A percentile compares a stretch with the other conserved stretches of the same genome.
phyloP scores from a whole-genome alignment of 2,113 vertebrate species.

The Irena cyanogastra region DNA sequence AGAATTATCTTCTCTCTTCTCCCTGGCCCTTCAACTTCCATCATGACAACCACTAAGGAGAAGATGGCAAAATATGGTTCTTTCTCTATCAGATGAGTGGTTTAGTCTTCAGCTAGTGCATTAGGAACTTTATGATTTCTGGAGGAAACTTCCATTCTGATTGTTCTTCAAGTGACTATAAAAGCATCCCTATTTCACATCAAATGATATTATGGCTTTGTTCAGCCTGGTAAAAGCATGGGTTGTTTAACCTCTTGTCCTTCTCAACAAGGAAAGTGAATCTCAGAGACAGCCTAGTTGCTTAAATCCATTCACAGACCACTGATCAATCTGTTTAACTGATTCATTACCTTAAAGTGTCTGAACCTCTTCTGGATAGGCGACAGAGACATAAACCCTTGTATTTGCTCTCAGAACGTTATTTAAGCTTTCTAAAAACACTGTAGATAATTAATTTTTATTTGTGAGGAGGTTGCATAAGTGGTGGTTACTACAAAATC shows the following conservation, averaged over 20 bases:
- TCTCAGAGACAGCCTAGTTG: neutral
- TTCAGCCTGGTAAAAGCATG: neutral
- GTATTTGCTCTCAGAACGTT: neutral
- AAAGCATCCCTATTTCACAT: neutral
- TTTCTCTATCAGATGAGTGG: neutral
- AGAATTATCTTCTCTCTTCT: neutral
- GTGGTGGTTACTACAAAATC: neutral
- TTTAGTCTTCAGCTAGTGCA: neutral
- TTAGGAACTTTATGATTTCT: neutral
- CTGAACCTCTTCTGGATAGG: neutral
- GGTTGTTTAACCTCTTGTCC: neutral
- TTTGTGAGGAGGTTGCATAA: neutral
- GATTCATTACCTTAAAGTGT: neutral
- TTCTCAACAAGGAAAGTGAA: neutral
- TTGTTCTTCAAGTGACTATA: neutral
- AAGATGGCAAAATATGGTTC: neutral
- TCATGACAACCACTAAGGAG: neutral
- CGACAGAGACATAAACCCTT: neutral
- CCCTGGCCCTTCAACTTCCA: neutral
- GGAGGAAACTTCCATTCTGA: neutral
- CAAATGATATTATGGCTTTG: neutral
- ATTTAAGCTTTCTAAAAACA: neutral
- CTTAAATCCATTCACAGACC: neutral
- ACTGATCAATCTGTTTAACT: neutral
- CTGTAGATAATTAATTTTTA: neutral